Percentiles rank a stretch among this genome's conserved stretches.
phyloP scores from a whole-genome alignment of 2,797 vertebrate species.

The Smutsia temminckii region DNA sequence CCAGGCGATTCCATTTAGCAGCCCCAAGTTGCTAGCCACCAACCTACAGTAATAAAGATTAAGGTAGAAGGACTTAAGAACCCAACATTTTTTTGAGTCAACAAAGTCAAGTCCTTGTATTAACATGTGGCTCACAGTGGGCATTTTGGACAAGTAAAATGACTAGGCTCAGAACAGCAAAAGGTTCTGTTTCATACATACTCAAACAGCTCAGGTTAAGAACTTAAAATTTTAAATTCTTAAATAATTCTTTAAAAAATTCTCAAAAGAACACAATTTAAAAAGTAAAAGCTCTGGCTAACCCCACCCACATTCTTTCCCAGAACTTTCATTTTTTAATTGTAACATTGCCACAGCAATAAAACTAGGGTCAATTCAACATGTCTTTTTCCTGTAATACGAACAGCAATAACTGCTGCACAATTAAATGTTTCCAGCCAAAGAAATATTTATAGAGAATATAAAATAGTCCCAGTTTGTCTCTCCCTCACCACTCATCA shows the following conservation, averaged over 20 bases:
- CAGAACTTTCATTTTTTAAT: not conserved
- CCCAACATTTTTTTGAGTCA: not conserved
- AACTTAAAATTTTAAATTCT: not conserved
- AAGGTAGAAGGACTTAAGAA: not conserved
- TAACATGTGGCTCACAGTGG: not conserved
- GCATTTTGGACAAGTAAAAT: not conserved
- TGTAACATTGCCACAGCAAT: not conserved
- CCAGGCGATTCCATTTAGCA: slow-evolving; percentile 14
- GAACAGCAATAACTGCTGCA: not conserved
- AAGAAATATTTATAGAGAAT: slow-evolving; percentile 5
- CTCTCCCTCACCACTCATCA: not conserved
- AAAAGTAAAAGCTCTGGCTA: not conserved
- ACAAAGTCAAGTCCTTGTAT: not conserved
- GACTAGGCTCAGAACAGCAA: not conserved
- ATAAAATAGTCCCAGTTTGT: not conserved
- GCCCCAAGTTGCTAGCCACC: not conserved
- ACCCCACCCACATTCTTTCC: not conserved
- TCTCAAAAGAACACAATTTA: not conserved
- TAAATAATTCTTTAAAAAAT: no score
- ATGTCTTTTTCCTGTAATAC: not conserved
- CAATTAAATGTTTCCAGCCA: not conserved
- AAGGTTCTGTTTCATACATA: not conserved
- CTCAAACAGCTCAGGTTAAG: not conserved
- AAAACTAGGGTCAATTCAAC: not conserved
- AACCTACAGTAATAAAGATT: not conserved